Evolutionary conservation across 2,888 invertebrate genomes (phyloP).

Genomic region (Lochmaea crataegi): DNA sequence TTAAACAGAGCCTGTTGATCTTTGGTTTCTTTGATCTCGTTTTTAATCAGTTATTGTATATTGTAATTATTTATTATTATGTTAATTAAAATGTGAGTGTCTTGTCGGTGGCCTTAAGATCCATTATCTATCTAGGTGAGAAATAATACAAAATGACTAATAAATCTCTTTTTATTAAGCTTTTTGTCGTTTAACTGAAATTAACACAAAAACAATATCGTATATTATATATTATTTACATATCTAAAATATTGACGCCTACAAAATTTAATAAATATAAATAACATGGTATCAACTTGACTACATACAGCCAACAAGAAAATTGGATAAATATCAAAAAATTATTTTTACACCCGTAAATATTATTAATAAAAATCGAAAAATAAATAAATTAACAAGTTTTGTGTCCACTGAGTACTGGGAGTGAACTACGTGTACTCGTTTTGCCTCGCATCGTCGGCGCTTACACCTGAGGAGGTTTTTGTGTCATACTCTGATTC

Average conservation of each 20-base stretch:
- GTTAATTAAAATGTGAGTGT: not conserved
- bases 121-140: not conserved
- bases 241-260: constrained; percentile 26
- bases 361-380: not conserved
- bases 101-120: constrained; percentile 16
- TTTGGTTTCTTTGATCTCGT: too few species aligned
- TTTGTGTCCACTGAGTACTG: too few species aligned
- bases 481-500: too few species aligned
- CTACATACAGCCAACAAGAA: constrained; percentile 15
- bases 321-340: constrained; percentile 12
- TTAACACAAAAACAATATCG: constrained; percentile 26
- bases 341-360: not conserved
- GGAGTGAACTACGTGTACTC: too few species aligned
- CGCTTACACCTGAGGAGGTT: too few species aligned
- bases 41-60: too few species aligned
- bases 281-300: constrained; percentile 23
- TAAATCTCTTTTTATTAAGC: constrained; percentile 29
- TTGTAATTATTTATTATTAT: not conserved
- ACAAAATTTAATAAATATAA: constrained; percentile 24
- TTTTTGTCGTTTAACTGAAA: constrained; percentile 24
- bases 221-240: constrained; percentile 23
- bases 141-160: constrained; percentile 18
- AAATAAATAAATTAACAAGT: too few species aligned
- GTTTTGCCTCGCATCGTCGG: too few species aligned
- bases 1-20: too few species aligned